These are phyloP conservation scores for Acanthopagrus latus DNA, from an alignment of 2,797 vertebrate genomes.

Conservation along the genomic window DNA sequence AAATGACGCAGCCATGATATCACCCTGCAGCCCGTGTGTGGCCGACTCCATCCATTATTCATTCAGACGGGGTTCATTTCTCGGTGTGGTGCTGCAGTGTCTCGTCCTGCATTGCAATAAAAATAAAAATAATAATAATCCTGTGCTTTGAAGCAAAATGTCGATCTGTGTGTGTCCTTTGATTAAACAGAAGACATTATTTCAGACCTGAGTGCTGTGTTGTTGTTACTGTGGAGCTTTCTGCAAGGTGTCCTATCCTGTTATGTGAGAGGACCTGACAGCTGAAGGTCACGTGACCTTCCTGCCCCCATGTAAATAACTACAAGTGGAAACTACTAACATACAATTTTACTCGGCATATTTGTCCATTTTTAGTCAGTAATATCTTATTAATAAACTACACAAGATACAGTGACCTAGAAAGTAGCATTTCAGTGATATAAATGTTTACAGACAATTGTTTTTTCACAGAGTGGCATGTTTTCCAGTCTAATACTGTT, in stretches of 20 bases:
- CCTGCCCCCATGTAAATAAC: constrained; percentile 17
- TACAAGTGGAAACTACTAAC: neutral
- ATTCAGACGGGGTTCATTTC: constrained; percentile 36
- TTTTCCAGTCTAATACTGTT: no score
- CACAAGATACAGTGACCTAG: no score
- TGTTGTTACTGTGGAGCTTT: neutral
- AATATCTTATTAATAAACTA: no score
- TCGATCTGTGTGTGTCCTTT: neutral
- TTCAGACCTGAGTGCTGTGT: neutral
- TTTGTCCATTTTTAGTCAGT: no score
- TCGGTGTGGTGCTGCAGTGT: constrained; percentile 11
- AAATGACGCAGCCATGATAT: constrained; percentile 78
- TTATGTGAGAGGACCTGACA: constrained; percentile 30
- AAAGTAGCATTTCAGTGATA: no score
- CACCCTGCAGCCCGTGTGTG: constrained; percentile 58
- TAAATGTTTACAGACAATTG: no score
- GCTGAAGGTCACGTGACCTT: constrained; percentile 44
- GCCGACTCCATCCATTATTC: constrained; percentile 77
- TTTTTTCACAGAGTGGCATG: no score
- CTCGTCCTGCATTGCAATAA: neutral
- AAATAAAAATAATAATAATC: neutral
- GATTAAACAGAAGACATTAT: neutral
- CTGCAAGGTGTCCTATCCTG: constrained; percentile 15
- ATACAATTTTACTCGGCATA: no score
- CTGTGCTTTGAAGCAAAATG: neutral